Conservation (phyloP, 2,113 vertebrate species). For the Orycteropus afer region DNA sequence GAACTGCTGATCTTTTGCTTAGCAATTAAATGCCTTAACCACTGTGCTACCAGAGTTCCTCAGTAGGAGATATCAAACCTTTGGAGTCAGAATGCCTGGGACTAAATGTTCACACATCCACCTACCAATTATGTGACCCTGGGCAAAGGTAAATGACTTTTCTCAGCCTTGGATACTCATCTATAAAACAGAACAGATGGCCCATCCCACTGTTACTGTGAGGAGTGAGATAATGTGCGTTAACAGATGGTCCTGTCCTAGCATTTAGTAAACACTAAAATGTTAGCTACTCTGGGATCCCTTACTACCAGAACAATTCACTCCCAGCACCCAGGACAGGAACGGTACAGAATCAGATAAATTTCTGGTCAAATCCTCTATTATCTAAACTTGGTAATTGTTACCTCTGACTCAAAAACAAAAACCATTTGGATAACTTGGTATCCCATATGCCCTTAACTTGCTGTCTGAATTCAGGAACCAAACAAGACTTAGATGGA, state of each 20-base stretch:
- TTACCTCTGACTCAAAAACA: neutral
- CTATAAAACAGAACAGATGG: neutral
- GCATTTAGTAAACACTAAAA: neutral
- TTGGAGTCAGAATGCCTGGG: neutral
- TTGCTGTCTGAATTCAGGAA: constrained; percentile 45
- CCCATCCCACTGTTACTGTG: neutral
- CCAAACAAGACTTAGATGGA: neutral
- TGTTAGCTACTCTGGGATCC: neutral
- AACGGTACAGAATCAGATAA: neutral
- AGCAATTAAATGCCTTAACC: too few relatives aligned
- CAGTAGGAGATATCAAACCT: neutral
- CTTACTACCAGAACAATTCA: neutral
- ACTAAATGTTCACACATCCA: neutral
- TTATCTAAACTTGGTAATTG: neutral
- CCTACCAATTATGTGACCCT: neutral
- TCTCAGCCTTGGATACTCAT: neutral
- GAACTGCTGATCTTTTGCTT: too few relatives aligned
- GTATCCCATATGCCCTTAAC: constrained; percentile 4
- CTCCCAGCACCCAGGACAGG: neutral
- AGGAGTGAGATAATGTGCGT: neutral
- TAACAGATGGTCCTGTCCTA: neutral
- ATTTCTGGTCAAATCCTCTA: neutral
- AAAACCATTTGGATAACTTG: neutral
- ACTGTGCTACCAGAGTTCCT: too few relatives aligned
- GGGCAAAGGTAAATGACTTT: neutral